Base-by-base conservation (phyloP, 23 tunicate genomes). In the Halocynthia roretzi region DNA sequence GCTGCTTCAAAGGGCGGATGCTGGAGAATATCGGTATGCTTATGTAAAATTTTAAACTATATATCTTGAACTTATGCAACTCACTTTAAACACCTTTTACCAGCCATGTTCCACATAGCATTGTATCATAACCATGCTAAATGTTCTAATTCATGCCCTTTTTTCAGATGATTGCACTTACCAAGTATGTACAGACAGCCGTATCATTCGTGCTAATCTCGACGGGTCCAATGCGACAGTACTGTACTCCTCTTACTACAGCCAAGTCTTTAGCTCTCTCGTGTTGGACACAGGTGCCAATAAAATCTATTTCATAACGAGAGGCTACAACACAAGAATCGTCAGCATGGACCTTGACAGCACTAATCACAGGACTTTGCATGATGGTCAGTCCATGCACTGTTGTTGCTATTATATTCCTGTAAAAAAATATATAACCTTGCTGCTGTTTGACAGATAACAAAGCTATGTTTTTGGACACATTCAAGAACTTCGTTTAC, bases 211-310 rank as follows among this genome's bases (percentile, higher is more conserved):
- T 14, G 78, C 64, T 21, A 54, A 54, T 20, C 61, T 74, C 1
- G 78, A 74, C 6, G 78, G 78, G 20, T 54, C 64, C 22, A 74
- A 74, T 4, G 78, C 78, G 0, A 74, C 78, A 21, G n/a, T 48
- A 54, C 55, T 74, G 22, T 18, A n/a, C 10, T 18, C 8, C 17
- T 62, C 55, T 6, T 74, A 74, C 21, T 53, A 44, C 31, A 50
- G 20, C 31, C 63, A 64, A 14, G 55, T 62, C 64, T 74, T 54
- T 54, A 10, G 14, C 4, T 74, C 78, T 19, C 78, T 74, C 21
- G 56, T 48, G 8, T 62, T 74, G 78, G 78, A 74, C 31, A 64
- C 19, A 64, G 55, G 40, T 50, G 20, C 78, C 17, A 18, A 74
- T 54, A 23, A 64, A 14, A 5, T 74, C 64, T 74, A 74, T 18